Evolutionary conservation across 1,140 invertebrate species (phyloP).

Genomic region (Holotrichia oblita): DNA sequence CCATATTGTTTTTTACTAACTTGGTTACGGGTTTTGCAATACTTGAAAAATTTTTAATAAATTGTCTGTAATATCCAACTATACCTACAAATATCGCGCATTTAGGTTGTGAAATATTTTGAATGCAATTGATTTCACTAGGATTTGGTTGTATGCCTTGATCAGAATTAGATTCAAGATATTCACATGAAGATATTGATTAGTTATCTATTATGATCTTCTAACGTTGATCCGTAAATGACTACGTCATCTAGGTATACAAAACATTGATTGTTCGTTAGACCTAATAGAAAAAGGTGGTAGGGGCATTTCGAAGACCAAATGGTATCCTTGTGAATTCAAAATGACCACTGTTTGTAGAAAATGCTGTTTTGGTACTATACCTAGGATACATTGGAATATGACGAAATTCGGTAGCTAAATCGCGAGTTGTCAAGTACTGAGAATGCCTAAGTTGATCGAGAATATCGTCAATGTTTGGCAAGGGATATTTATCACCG

Average conservation of each 20-base stretch:
- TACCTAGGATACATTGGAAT: slow-evolving; percentile 59
- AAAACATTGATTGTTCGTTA: background rate
- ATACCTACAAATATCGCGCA: too few species aligned
- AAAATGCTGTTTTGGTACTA: slow-evolving; percentile 59
- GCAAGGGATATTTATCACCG: slow-evolving; percentile 63
- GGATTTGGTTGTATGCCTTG: slow-evolving; percentile 1
- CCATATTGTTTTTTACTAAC: background rate
- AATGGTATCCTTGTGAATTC: background rate
- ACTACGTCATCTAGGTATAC: background rate
- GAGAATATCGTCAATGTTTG: slow-evolving; percentile 62
- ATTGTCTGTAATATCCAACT: background rate
- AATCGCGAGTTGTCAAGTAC: slow-evolving; percentile 64
- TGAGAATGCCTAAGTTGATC: slow-evolving; percentile 58
- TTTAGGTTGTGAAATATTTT: too few species aligned
- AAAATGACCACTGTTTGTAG: background rate
- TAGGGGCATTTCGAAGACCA: background rate
- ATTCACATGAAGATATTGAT: background rate
- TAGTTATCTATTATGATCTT: background rate
- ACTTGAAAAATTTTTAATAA: background rate
- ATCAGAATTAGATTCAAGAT: too few species aligned
- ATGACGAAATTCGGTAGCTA: slow-evolving; percentile 64
- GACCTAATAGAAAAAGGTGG: background rate
- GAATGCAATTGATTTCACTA: too few species aligned
- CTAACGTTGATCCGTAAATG: background rate
- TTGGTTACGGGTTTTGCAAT: background rate